Conservation (phyloP, 2,888 invertebrate genomes). For the Arge pagana region DNA sequence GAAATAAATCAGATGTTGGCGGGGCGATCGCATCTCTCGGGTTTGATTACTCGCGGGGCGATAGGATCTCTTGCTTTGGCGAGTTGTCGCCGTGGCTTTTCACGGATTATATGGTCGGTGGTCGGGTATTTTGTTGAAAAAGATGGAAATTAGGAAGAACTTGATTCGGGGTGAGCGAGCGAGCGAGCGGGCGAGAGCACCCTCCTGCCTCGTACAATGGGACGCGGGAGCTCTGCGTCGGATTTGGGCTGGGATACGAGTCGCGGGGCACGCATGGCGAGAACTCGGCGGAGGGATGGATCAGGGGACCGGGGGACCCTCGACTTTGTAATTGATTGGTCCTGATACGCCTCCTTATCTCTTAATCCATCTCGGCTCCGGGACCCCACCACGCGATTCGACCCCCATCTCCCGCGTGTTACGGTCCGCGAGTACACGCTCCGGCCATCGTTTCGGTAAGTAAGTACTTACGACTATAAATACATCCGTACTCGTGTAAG, state of each 20-base stretch:
- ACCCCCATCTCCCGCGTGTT: neutral
- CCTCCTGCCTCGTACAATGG: no score
- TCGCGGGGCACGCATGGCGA: no score
- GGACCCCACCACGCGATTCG: neutral
- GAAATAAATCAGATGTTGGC: neutral
- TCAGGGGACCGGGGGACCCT: conserved; percentile 34
- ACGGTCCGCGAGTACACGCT: no score
- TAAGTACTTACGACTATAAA: no score
- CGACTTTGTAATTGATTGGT: conserved; percentile 56
- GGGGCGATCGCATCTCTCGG: neutral
- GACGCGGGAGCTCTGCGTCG: no score
- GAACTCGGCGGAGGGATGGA: neutral
- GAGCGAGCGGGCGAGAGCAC: neutral
- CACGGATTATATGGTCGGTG: no score
- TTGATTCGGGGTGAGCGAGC: neutral
- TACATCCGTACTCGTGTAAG: no score
- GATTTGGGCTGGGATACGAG: no score
- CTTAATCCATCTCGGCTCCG: conserved; percentile 50
- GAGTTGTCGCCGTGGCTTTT: no score
- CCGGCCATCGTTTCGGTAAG: conserved; percentile 34
- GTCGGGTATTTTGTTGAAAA: neutral
- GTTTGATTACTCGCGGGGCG: neutral
- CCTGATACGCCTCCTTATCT: conserved; percentile 56
- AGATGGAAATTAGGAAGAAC: neutral
- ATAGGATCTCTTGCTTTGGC: no score